A percentile compares a stretch with the other conserved stretches of the same genome.
Evolutionary conservation across 2,797 vertebrate species (phyloP).

Genomic region (Okamejei kenojei): DNA sequence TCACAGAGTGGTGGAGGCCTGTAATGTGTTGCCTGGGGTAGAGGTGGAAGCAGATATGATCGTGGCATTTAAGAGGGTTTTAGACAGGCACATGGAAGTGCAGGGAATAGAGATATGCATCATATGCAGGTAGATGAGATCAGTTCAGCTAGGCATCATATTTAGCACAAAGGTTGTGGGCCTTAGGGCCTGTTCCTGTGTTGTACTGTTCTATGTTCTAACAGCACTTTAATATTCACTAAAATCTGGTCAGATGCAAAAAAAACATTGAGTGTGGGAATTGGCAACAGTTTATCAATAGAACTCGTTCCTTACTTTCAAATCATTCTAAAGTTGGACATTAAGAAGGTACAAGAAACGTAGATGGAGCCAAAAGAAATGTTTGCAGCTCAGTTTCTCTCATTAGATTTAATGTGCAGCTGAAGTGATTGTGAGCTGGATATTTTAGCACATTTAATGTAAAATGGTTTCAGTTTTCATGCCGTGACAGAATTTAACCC

Average conservation of each 20-base stretch:
- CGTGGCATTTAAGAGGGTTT: no score
- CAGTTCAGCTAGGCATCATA: no score
- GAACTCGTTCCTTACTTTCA: neutral
- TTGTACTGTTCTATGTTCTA: no score
- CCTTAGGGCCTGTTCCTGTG: no score
- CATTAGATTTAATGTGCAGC: neutral
- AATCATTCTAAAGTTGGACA: slow-evolving; percentile 1
- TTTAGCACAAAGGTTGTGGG: no score
- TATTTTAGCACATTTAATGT: neutral
- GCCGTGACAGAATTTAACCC: neutral
- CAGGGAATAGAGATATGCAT: no score
- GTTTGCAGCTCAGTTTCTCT: neutral
- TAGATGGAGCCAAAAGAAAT: slow-evolving; percentile 1
- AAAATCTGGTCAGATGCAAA: neutral
- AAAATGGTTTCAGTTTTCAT: neutral
- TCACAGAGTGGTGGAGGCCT: no score
- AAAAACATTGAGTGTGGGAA: neutral
- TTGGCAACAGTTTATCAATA: neutral
- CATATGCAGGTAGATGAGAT: no score
- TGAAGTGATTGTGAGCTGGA: neutral
- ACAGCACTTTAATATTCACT: neutral
- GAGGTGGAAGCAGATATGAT: no score
- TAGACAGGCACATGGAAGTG: no score
- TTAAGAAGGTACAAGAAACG: neutral
- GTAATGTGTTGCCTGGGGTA: no score